phyloP scores from a whole-genome alignment of 2,888 invertebrate species.

The Lycocerus yunnanus region DNA sequence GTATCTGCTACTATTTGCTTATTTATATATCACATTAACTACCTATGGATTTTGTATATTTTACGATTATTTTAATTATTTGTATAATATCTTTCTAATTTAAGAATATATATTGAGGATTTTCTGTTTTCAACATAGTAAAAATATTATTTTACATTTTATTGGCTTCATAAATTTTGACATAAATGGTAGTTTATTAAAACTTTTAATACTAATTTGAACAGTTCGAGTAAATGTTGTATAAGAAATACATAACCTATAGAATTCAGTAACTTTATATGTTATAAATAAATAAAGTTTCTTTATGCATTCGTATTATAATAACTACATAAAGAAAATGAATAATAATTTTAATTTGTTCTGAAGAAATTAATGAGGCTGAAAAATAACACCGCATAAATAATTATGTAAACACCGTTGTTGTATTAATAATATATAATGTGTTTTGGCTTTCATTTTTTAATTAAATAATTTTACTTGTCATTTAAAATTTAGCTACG shows the following conservation, averaged over 20 bases:
- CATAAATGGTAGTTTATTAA: slow-evolving; percentile 5
- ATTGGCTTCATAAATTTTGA: slow-evolving; percentile 3
- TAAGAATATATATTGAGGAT: background rate
- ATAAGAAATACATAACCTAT: background rate
- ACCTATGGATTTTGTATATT: background rate
- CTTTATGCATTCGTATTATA: background rate
- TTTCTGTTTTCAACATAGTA: background rate
- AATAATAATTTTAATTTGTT: slow-evolving; percentile 1
- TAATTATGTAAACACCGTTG: slow-evolving; percentile 3
- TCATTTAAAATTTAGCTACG: background rate
- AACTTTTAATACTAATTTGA: background rate
- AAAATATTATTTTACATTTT: slow-evolving; percentile 6
- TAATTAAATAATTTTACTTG: slow-evolving; percentile 6
- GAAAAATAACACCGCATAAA: slow-evolving; percentile 3
- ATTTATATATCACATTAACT: background rate
- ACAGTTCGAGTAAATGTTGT: background rate
- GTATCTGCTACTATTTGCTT: background rate
- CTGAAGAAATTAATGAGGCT: slow-evolving; percentile 4
- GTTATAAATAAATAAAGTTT: background rate
- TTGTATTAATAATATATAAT: slow-evolving; percentile 1
- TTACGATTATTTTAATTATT: background rate
- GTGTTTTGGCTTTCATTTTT: slow-evolving; percentile 1
- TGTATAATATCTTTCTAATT: background rate
- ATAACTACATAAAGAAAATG: background rate
- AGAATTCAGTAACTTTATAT: background rate